These are phyloP conservation scores for Albula goreensis DNA, from an alignment of 2,113 vertebrate species.

Conservation along the genomic window DNA sequence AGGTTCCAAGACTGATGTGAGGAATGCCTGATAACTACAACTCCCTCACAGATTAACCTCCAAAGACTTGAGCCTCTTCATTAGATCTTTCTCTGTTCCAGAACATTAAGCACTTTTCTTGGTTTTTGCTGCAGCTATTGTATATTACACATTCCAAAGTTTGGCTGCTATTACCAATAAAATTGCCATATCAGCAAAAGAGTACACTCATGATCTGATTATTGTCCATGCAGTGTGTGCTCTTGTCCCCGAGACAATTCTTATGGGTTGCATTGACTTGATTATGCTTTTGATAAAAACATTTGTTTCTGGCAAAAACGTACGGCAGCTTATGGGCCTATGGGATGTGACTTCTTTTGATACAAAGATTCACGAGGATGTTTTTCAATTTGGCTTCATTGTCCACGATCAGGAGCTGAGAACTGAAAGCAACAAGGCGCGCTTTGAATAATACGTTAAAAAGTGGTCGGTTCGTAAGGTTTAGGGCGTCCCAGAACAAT, in stretches of 20 bases:
- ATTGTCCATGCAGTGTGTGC: not conserved
- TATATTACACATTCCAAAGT: not conserved
- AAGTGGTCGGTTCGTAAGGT: not conserved
- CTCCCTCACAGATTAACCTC: slow-evolving; percentile 27
- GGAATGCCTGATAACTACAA: slow-evolving; percentile 47
- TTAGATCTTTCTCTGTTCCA: not conserved
- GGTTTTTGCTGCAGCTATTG: not conserved
- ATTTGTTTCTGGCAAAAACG: not conserved
- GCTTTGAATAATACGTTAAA: not conserved
- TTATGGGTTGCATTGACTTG: not conserved
- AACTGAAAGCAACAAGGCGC: not conserved
- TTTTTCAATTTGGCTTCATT: not conserved
- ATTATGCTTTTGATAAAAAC: not conserved
- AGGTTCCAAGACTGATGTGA: slow-evolving; percentile 52
- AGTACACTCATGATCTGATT: not conserved
- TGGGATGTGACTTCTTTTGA: not conserved
- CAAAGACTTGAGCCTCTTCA: slow-evolving; percentile 8
- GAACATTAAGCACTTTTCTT: not conserved
- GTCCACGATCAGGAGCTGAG: not conserved
- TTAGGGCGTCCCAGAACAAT: not conserved
- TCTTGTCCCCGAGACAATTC: not conserved
- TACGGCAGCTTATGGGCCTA: not conserved
- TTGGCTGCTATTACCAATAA: not conserved
- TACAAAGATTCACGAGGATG: not conserved
- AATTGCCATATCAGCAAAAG: not conserved